Evolutionary conservation across 2,888 invertebrate species (phyloP), one percentile per base, ranked within the genome.

Genomic region (Pediacus dermestoides): DNA sequence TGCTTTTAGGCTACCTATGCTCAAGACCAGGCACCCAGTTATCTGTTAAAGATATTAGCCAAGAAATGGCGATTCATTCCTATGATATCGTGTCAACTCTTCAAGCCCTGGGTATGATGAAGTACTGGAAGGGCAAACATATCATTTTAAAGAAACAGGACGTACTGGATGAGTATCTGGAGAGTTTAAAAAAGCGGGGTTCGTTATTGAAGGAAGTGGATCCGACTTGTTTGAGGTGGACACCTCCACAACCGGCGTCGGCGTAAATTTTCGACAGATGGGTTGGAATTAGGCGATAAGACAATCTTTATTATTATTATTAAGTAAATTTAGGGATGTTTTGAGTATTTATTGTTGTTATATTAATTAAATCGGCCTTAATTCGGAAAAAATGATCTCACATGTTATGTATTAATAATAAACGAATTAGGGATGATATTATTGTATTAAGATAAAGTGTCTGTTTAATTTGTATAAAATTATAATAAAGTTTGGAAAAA

Each of bases 81-180:
- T 94, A 94, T 64, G 99, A 99, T 68, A 95, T 99, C 45, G 93
- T 97, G 13, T 95, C 94, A 50, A 99, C 99, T 2, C 74, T 99
- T 25, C 95, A 96, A 63, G 92, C 93, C 10, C 75, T 96, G 49
- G 94, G 95, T 4, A 90, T 97, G 80, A 88, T 97, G 83, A 96
- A 97, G 71, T 97, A 97, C 68, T 97, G 96, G 95, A 96, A 96
- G 71, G 63, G 63, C 28, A 93, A 94, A 68, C 96, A 96, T 72
- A 88, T 96, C 57, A 91, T 96, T 33, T 76, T 96, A 35, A 94
- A 92, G 68, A 89, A 91, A 72, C 74, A 92, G 85, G 95, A 95
- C 69, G 87, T 95, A 41, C 77, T 95, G 52, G 94, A 95, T 63
- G 94, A 94, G 61, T 92, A 89, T 67, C 81, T 86, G 39, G 88